Percentiles rank a stretch among this genome's conserved stretches.
phyloP scores from a whole-genome alignment of 1,140 invertebrate species.

The Tetragnatha versicolor region DNA sequence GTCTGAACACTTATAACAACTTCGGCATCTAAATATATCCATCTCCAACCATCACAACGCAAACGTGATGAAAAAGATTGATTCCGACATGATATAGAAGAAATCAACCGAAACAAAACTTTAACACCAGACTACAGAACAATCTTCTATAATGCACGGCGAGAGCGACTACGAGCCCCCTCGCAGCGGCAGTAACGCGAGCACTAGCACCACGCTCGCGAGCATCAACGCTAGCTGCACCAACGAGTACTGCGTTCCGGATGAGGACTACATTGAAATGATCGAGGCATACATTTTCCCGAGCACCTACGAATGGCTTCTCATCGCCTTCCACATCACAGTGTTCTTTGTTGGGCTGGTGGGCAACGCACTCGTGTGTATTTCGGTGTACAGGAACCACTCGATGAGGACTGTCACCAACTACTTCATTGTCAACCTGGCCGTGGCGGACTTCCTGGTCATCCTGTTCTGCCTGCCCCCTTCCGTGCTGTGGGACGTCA shows the following conservation, averaged over 20 bases:
- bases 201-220: background rate
- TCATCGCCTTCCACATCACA: constrained; percentile 80
- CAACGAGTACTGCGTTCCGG: constrained; percentile 57
- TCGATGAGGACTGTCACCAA: constrained; percentile 67
- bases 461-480: constrained; percentile 91
- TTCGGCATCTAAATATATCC: too few species aligned
- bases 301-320: constrained; percentile 68
- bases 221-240: constrained; percentile 10
- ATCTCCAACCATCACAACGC: too few species aligned
- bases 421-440: constrained; percentile 68
- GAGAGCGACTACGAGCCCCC: background rate
- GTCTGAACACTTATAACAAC: too few species aligned
- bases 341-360: constrained; percentile 86
- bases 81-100: too few species aligned
- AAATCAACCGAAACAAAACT: too few species aligned
- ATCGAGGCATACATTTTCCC: constrained; percentile 59
- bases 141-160: background rate
- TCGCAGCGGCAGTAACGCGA: background rate
- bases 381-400: constrained; percentile 85
- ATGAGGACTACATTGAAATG: constrained; percentile 58
- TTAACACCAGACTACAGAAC: background rate
- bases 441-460: constrained; percentile 71
- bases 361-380: constrained; percentile 87
- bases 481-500: constrained; percentile 90
- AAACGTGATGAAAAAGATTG: too few species aligned